A percentile compares a stretch with the other conserved stretches of the same genome.
These are phyloP conservation scores for Dicrostonyx torquatus DNA, from an alignment of 2,797 vertebrate species.

Conservation along the genomic window DNA sequence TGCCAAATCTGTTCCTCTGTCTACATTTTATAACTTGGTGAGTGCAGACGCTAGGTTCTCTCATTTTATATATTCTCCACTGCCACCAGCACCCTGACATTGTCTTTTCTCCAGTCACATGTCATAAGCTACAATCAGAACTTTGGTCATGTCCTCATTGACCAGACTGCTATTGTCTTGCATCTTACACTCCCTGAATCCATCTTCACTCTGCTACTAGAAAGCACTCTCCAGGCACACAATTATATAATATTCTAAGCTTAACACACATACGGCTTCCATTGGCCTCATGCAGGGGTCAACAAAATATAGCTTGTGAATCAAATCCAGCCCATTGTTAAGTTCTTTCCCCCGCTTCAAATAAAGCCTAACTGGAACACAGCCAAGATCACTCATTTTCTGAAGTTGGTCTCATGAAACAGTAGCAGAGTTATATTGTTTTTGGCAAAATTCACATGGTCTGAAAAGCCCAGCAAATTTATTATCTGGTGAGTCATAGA, in stretches of 20 bases:
- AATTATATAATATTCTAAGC: neutral
- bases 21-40: neutral
- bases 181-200: neutral
- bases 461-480: constrained; percentile 15
- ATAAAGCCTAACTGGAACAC: neutral
- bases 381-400: neutral
- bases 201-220: neutral
- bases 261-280: neutral
- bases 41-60: neutral
- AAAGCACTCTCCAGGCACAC: neutral
- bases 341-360: neutral
- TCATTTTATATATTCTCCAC: neutral
- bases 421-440: neutral
- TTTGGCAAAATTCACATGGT: neutral
- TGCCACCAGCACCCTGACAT: neutral
- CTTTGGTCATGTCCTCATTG: neutral
- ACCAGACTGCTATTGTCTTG: neutral
- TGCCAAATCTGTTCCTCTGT: neutral
- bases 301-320: neutral
- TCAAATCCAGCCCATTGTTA: neutral
- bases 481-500: neutral
- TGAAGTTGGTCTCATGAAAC: neutral
- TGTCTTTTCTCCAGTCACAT: neutral
- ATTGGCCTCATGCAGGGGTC: neutral
- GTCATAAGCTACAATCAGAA: neutral